Evolutionary conservation across 2,797 vertebrate genomes (phyloP).

Genomic region (Miichthys miiuy): DNA sequence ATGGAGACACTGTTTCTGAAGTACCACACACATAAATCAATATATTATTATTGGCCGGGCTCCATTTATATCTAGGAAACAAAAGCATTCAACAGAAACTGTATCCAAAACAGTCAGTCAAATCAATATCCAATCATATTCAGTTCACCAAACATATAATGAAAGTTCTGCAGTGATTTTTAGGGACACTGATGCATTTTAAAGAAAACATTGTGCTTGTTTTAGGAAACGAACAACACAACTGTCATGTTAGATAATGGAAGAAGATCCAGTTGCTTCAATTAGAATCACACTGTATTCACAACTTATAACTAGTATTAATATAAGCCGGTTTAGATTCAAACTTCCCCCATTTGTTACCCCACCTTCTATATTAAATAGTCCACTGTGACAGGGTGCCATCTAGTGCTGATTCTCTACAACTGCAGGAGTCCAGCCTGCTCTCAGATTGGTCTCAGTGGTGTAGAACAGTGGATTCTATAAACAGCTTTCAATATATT

Average conservation of each 20-base stretch:
- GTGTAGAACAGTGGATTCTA: not conserved
- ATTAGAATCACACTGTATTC: not conserved
- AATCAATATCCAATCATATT: not conserved
- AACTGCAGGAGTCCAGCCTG: not conserved
- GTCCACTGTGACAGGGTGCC: not conserved
- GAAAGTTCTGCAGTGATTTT: not conserved
- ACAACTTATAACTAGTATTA: not conserved
- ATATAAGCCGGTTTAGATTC: not conserved
- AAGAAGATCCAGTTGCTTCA: too few relatives aligned
- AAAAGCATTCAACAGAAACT: not conserved
- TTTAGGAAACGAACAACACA: not conserved
- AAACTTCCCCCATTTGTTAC: not conserved
- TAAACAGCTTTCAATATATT: not conserved
- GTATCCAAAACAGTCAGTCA: too few relatives aligned
- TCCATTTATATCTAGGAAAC: too few relatives aligned
- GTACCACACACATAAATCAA: not conserved
- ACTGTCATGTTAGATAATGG: not conserved
- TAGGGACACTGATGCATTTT: not conserved
- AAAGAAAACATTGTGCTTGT: not conserved
- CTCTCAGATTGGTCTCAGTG: not conserved
- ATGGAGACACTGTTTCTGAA: not conserved
- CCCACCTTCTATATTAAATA: not conserved
- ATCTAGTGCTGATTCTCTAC: conserved; percentile 43
- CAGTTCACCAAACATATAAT: not conserved
- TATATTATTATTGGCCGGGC: not conserved